Evolutionary conservation across 2,888 invertebrate species (phyloP).

Genomic region (Phortica okadai): DNA sequence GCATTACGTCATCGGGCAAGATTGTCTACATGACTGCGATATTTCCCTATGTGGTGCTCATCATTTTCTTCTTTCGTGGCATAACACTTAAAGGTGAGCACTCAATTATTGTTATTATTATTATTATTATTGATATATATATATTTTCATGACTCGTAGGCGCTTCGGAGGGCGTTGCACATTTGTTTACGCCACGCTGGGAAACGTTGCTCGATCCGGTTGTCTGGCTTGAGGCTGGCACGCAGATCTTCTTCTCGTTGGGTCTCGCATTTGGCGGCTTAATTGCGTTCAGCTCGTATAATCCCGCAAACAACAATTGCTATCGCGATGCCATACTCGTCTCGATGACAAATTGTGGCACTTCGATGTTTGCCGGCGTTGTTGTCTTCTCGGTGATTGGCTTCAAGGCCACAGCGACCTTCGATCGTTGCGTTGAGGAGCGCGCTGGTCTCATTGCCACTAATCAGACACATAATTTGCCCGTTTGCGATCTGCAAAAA

Average conservation of each 20-base stretch:
- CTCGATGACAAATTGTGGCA: constrained; percentile 93
- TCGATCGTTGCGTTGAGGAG: constrained; percentile 74
- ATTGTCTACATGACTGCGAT: constrained; percentile 97
- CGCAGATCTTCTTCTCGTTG: constrained; percentile 97
- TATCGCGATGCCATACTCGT: constrained; percentile 95
- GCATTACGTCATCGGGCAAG: constrained; percentile 97
- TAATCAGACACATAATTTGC: constrained; percentile 82
- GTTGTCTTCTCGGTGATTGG: constrained; percentile 97
- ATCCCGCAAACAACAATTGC: constrained; percentile 97
- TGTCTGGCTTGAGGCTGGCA: constrained; percentile 98
- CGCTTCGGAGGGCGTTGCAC: constrained; percentile 86
- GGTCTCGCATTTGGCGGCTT: constrained; percentile 97
- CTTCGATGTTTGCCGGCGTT: constrained; percentile 97
- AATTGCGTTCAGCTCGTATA: constrained; percentile 95
- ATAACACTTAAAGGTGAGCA: constrained; percentile 88
- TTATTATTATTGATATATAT: not conserved
- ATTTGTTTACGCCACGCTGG: constrained; percentile 95
- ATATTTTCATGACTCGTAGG: constrained; percentile 50
- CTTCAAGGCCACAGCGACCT: constrained; percentile 82
- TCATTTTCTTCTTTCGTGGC: constrained; percentile 96
- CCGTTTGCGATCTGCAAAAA: constrained; percentile 88
- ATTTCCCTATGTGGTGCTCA: constrained; percentile 95
- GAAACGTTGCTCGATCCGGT: constrained; percentile 93
- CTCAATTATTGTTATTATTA: not conserved
- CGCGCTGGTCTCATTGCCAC: constrained; percentile 78